Evolutionary conservation across 2,888 invertebrate species (phyloP), one percentile per base, ranked within the genome.

Genomic region (Ophioninae sp.): DNA sequence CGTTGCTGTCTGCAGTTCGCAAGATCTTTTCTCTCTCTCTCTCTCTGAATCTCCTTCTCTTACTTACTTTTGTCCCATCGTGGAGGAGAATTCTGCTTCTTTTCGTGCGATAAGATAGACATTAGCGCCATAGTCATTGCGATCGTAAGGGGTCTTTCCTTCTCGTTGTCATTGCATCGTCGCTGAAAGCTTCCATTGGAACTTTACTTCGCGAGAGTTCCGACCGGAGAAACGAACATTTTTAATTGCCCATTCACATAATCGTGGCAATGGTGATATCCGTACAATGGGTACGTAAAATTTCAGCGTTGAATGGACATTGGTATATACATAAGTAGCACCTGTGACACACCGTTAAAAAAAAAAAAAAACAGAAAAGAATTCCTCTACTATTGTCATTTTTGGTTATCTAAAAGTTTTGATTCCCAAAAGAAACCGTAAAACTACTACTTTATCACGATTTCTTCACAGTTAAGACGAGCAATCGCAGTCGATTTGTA

Each of bases 111-210:
- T 84, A 79, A 84, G 50, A 79, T 39, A 61, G 64, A 81, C 81
- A 84, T 84, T 79, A 80, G 70, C 79, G 72, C 64, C 41, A 72
- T 30, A 61, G 41, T 79, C 75, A 75, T 57, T 81, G 72, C 75
- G 44, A 75, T 79, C 75, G 62, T 75, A 72, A 79, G 62, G 75
- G 59, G 70, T 79, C 75, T 68, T 70, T 8, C 37, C 17, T 56
- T 50, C 50, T 65, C 39, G n/a, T 21, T n/a, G 50, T 67, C 59
- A 17, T 17, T 17, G 50, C 70, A 13, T 72, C 23, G 50, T 74
- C 70, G 20, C 39, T 56, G 67, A 50, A 56, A 7, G 65, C 70
- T 39, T 74, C 59, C 56, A 76, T 76, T 68, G 67, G 50, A 77
- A 80, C 72, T 80, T 77, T 17, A 69, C 50, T 72, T 74, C 39